Conservation (phyloP, 2,888 invertebrate species). For the Theretra japonica region DNA sequence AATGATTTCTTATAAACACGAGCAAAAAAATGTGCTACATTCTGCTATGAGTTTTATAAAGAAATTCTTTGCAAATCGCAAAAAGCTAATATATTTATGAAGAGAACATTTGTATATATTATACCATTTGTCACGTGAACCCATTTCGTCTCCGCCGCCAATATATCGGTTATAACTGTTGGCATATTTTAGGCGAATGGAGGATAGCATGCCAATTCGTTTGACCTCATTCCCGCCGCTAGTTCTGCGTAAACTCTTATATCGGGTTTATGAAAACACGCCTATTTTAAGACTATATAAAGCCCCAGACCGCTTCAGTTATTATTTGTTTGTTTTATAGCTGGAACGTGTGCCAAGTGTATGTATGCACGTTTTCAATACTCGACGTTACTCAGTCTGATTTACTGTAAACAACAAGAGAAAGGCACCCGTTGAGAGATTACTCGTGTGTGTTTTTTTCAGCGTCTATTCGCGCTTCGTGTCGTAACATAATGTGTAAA, state of each 20-base stretch:
- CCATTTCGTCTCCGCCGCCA: conserved; percentile 48
- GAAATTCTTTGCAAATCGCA: background rate
- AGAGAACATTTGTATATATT: background rate
- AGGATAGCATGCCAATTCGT: conserved; percentile 76
- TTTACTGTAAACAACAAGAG: conserved; percentile 63
- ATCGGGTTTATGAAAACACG: conserved; percentile 79
- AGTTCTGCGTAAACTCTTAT: conserved; percentile 80
- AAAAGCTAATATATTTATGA: background rate
- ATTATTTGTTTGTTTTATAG: conserved; percentile 77
- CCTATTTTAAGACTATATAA: conserved; percentile 75
- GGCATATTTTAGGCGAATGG: conserved; percentile 63
- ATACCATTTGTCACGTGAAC: conserved; percentile 33
- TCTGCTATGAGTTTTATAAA: background rate
- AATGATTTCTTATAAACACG: background rate
- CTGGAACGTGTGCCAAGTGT: conserved; percentile 73
- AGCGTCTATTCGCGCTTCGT: conserved; percentile 49
- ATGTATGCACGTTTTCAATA: conserved; percentile 66
- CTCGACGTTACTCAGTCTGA: conserved; percentile 55
- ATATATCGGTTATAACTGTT: conserved; percentile 67
- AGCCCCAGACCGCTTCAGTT: conserved; percentile 68
- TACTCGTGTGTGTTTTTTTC: conserved; percentile 44
- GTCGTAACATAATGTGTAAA: conserved; percentile 45
- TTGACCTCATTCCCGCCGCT: conserved; percentile 80
- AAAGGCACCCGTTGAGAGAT: conserved; percentile 57
- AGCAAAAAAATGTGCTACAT: background rate